Base-by-base conservation (phyloP, 2,797 vertebrate species). In the Potorous gilbertii region DNA sequence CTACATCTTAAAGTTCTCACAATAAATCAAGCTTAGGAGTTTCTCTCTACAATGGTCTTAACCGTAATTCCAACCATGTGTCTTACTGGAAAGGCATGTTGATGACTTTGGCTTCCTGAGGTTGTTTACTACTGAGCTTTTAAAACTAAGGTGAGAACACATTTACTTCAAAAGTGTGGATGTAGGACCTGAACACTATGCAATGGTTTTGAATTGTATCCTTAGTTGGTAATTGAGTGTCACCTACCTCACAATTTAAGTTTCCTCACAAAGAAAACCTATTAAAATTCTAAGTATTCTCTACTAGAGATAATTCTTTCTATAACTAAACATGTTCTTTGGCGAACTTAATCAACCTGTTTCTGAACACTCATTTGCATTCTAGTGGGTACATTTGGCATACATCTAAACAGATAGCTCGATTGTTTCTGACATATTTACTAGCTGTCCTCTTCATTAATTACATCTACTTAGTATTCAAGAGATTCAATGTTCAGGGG, bases 291-390 rank as follows among this genome's bases (percentile, higher is more conserved):
- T 56, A 95, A 27, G 50, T 87, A 94, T 59, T 95, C 89, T 31
- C 21, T 94, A 94, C 0, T 28, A 92, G 29, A 91, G 6, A 56
- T 90, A 57, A 10, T 87, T 91, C 93, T 96, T 93, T 29, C 28
- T 12, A 29, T 95, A 93, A 93, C 55, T 90, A 13, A 91, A 40
- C 81, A 10, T n/a, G 90, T 95, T 91, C 92, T 56, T 92, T 92
- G 12, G n/a, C 93, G 28, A 95, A 93, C 31, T 92, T 95, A 96
- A 24, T 0, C 54, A 24, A 24, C 56, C 90, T 92, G 12, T 91
- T 97, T 96, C 89, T 94, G 91, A 97, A 50, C 9, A 52, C 95
- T 97, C 12, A 54, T 96, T 95, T 95, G 54, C 62, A 92, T 98
- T 97, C 56, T 93, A 89, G n/a, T 90, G 97, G 96, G 90, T 46